Conservation (phyloP, 2,888 invertebrate genomes). For the Catocala nupta region DNA sequence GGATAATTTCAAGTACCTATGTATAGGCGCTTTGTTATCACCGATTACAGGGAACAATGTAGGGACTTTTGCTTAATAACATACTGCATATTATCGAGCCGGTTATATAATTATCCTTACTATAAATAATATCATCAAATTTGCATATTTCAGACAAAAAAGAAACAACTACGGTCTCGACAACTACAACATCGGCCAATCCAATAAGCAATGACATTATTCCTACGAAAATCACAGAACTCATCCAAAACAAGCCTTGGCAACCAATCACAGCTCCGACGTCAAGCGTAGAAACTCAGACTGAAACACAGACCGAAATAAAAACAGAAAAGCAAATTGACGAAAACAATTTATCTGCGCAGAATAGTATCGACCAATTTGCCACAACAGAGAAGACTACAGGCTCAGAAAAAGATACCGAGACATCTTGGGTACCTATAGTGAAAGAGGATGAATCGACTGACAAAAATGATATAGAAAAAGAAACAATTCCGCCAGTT, state of each 20-base stretch:
- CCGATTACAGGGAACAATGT: too few relatives aligned
- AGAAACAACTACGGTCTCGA: conserved; percentile 59
- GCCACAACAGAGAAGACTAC: conserved; percentile 54
- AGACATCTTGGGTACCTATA: conserved; percentile 67
- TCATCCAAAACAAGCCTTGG: conserved; percentile 72
- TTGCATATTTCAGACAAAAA: conserved; percentile 65
- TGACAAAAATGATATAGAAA: conserved; percentile 56
- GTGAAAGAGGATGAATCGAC: conserved; percentile 57
- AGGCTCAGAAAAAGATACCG: conserved; percentile 56
- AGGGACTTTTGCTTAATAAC: too few relatives aligned
- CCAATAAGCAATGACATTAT: conserved; percentile 68
- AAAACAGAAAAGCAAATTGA: conserved; percentile 72
- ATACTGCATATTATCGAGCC: too few relatives aligned
- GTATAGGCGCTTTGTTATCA: too few relatives aligned
- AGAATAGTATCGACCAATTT: conserved; percentile 61
- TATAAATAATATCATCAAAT: neutral
- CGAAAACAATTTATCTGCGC: conserved; percentile 72
- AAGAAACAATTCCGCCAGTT: conserved; percentile 69
- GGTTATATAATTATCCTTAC: too few relatives aligned
- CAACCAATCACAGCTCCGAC: conserved; percentile 61
- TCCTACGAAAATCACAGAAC: conserved; percentile 68
- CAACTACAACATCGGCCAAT: conserved; percentile 58
- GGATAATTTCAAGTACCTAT: too few relatives aligned
- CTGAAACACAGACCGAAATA: conserved; percentile 58
- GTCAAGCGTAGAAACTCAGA: conserved; percentile 48